Base-by-base conservation (phyloP, 2,113 vertebrate genomes). In the Melozone crissalis region DNA sequence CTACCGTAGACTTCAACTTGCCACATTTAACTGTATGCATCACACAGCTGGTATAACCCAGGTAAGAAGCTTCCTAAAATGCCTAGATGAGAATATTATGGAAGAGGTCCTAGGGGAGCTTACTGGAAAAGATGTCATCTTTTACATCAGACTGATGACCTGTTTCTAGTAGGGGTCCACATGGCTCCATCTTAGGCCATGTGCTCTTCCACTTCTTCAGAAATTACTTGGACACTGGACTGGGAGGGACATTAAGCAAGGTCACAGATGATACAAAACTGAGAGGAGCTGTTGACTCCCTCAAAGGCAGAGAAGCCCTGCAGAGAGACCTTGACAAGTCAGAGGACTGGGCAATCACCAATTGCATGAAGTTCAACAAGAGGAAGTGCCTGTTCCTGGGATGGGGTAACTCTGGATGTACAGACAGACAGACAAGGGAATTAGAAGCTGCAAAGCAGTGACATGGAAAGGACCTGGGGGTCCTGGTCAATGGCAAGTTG, bases 401-500 rank as follows among this genome's bases (percentile, higher is more conserved):
- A 33, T 47, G 41, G 4, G 6, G 22, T 18, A 39, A 66, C 24
- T 28, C 27, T 47, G 33, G 3, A 37, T 21, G 5, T 31, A 57
- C 3, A 23, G 20, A 79, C 5, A 23, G 15, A 79, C 5, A 31
- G 8, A 31, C 5, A 7, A 6, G 33, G 33, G 20, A 44, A 66
- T 55, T 7, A 55, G 41, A 44, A 31, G 13, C 15, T 55, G 26
- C 12, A 55, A 15, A 30, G 9, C 51, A 55, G 26, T 55, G 26
- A 41, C 62, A 37, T 26, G 13, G 33, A 46, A 55, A 55, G 27
- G 16, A 31, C 26, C 9, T 24, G 20, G 12, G 7, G 5, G 7
- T 35, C 39, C 26, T 80, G 33, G 12, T 3, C 4, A 1, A 1
- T 20, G 26, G 3, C 49, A 44, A 37, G 21, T 3, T 24, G 26